Evolutionary conservation across 2,888 invertebrate species (phyloP), one percentile per base, ranked within the genome.

Genomic region (Meganola albula): DNA sequence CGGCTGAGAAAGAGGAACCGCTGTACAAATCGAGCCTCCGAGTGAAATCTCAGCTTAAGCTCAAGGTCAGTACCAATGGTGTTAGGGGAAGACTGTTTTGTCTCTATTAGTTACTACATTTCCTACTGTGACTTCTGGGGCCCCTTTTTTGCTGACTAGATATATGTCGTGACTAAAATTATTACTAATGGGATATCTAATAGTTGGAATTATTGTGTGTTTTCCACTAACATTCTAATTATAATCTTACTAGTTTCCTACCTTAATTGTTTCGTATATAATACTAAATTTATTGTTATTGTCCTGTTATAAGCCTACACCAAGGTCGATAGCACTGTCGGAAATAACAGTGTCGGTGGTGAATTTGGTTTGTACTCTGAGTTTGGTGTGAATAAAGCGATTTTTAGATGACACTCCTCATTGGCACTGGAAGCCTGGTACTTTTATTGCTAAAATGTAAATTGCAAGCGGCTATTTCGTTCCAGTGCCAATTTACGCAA

Each of bases 331-430:
- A 79, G 74, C 83, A 42, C 77, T 82, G 58, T 83, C 84, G 53
- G 85, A 72, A 65, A 83, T 85, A 46, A 85, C 85, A 73, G 85
- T 85, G 74, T 85, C 85, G 62, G 85, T 85, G 72, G 85, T 85
- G 63, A 83, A 84, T 64, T 82, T 85, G 85, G 85, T 85, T 84
- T 75, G 85, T 85, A 85, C 63, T 67, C 62, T 5, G 55, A 70
- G 66, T 54, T 63, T 44, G 37, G 38, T 50, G 56, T 58, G 52
- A 49, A 53, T 39, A 38, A 46, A 38, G n/a, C n/a, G n/a, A 42
- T 62, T 61, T 60, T 64, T 72, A 68, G 63, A 60, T 60, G 68
- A 53, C 43, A 72, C 66, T 53, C 33, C 45, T 52, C 50, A 48
- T 61, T 65, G 63, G 64, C 64, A 63, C 63, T 78, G 71, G 63